Base-by-base conservation (phyloP, 1,140 invertebrate species). In the Lerema accius region DNA sequence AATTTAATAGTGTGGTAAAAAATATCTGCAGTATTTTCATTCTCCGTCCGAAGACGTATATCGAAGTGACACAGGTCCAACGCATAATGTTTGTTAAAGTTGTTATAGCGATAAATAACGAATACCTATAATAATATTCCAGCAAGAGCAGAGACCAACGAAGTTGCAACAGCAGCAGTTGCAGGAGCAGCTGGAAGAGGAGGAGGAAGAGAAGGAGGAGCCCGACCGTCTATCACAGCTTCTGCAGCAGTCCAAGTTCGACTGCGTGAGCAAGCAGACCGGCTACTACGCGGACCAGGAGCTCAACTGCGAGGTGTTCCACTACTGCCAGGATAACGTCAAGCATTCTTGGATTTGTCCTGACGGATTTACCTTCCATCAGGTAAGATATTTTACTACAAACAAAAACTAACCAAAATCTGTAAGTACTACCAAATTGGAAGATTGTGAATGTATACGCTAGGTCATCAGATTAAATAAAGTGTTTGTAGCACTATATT, bases 261-360 rank as follows among this genome's bases (percentile, higher is more conserved):
- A 94, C 76, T 98, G 97, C 80, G 92, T 92, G 26, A 93, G 93
- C 67, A 95, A 95, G 71, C 95, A 96, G 73, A 96, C 96, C 13
- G 97, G 97, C 11, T 98, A 98, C 90, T 98, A 98, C 80, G 97
- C 97, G 14, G 97, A 98, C 78, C 95, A 97, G 71, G 95, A 95
- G 48, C 93, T 98, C 15, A 94, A 95, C 73, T 98, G 97, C 78
- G 96, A 98, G 84, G 96, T 98, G 0, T 98, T 98, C 94, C 97
- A 98, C 83, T 98, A 98, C 85, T 98, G 97, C 82, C 96, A 97
- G 76, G 96, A 97, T 61, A 96, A 95, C 66, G 95, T 96, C 9
- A 96, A 95, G 73, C 97, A 98, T 80, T 98, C 96, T 0, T 98
- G 97, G 97, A 95, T 98, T 70, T 98, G 97, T 77, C 97, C 97